A percentile compares a stretch with the other conserved stretches of the same genome.
Evolutionary conservation across 2,113 vertebrate species (phyloP).

Genomic region (Grallaria varia): DNA sequence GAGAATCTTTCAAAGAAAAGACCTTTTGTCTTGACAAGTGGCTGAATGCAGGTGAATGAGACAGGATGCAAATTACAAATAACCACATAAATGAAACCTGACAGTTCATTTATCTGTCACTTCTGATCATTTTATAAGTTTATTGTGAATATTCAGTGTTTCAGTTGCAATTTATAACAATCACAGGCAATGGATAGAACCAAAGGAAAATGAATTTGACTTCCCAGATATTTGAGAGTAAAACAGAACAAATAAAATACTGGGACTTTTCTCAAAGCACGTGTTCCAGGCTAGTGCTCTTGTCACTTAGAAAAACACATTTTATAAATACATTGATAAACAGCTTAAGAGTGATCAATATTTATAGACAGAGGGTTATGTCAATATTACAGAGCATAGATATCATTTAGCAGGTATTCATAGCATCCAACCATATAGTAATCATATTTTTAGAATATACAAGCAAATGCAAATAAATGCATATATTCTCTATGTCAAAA

Average conservation of each 20-base stretch:
- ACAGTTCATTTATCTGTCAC: background rate
- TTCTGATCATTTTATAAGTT: background rate
- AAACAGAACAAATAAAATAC: background rate
- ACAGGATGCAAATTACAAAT: background rate
- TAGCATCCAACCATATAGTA: background rate
- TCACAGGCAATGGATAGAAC: background rate
- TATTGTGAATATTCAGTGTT: background rate
- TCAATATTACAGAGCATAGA: background rate
- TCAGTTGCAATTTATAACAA: background rate
- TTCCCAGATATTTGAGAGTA: background rate
- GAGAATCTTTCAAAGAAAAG: background rate
- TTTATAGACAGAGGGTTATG: background rate
- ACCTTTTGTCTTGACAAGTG: background rate
- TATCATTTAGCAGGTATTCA: background rate
- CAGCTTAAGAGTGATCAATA: background rate
- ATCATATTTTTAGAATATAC: background rate
- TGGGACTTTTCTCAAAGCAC: background rate
- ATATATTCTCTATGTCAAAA: background rate
- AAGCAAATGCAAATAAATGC: background rate
- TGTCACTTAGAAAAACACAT: background rate
- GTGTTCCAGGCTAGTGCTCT: background rate
- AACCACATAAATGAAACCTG: background rate
- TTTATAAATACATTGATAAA: background rate
- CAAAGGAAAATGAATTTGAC: background rate
- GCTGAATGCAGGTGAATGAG: background rate